Base-by-base conservation (phyloP, 2,888 invertebrate species). In the Pterobdella sp. region DNA sequence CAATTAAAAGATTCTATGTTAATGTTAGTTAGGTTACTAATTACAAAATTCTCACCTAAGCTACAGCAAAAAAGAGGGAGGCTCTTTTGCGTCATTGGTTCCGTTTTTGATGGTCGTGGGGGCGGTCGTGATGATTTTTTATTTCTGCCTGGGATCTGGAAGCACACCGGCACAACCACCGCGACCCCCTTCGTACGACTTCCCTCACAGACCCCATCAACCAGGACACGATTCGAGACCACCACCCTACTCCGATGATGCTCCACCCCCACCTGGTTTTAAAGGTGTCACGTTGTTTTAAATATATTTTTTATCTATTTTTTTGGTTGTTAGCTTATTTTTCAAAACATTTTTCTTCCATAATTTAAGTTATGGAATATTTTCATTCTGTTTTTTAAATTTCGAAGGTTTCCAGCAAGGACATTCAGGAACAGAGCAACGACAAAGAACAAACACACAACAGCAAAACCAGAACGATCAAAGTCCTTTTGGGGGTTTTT, bases 401-500 rank as follows among this genome's bases (percentile, higher is more conserved):
- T n/a, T n/a, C n/a, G n/a, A n/a, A n/a, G n/a, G n/a, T n/a, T n/a
- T n/a, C n/a, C n/a, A n/a, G n/a, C 60, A 56, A 56, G n/a, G 26
- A 56, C 18, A 42, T 42, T 14, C 10, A 7, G 18, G 18, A 7
- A 14, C 63, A 14, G n/a, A 65, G 22, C 65, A 65, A 35, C 63
- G 31, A 29, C 63, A 63, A 63, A 10, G n/a, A 29, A 22, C 7
- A 0, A 14, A n/a, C 18, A 10, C 32, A 35, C 52, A 14, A 71
- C 31, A 42, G 14, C 66, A 35, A 52, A 22, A 42, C 7, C 68
- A 7, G 26, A 34, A 29, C 18, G 49, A 52, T 37, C 22, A 36
- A 74, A 68, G n/a, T 68, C 72, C 22, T 29, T 75, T 76, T 34
- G 78, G 78, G 29, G 78, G 78, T 14, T 78, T 78, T 72, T 78